Percentiles rank a stretch among this genome's conserved stretches.
These are phyloP conservation scores for Xyliphius kryptos DNA, from an alignment of 2,113 vertebrate species.

Conservation along the genomic window DNA sequence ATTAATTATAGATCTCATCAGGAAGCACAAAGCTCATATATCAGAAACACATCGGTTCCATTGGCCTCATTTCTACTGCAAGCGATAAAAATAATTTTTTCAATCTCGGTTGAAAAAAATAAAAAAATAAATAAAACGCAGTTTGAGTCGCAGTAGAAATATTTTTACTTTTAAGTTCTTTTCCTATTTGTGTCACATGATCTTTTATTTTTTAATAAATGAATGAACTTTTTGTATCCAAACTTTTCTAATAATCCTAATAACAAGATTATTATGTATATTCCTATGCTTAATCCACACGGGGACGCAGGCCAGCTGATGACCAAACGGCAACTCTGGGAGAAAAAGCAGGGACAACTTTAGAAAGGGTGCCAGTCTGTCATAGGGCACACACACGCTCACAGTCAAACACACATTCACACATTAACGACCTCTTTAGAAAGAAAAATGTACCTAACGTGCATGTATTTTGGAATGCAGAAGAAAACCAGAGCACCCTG, in stretches of 20 bases:
- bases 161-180: constrained; percentile 1
- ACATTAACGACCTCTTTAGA: too few species aligned
- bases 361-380: too few species aligned
- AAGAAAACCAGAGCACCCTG: too few species aligned
- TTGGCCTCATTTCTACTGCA: constrained; percentile 19
- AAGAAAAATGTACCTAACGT: too few species aligned
- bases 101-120: too few species aligned
- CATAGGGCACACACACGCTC: too few species aligned
- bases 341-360: too few species aligned
- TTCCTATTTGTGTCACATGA: background rate
- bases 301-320: too few species aligned
- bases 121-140: background rate
- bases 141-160: background rate
- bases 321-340: too few species aligned
- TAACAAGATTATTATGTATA: background rate
- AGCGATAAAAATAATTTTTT: constrained; percentile 21
- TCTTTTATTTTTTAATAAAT: background rate
- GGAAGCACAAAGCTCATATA: constrained; percentile 14
- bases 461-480: too few species aligned
- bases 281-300: too few species aligned
- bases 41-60: constrained; percentile 18
- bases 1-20: constrained; percentile 42
- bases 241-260: background rate
- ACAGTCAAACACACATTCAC: too few species aligned
- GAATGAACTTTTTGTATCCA: background rate